These are phyloP conservation scores for Tursiops truncatus DNA, from an alignment of 2,113 vertebrate species.

Conservation along the genomic window DNA sequence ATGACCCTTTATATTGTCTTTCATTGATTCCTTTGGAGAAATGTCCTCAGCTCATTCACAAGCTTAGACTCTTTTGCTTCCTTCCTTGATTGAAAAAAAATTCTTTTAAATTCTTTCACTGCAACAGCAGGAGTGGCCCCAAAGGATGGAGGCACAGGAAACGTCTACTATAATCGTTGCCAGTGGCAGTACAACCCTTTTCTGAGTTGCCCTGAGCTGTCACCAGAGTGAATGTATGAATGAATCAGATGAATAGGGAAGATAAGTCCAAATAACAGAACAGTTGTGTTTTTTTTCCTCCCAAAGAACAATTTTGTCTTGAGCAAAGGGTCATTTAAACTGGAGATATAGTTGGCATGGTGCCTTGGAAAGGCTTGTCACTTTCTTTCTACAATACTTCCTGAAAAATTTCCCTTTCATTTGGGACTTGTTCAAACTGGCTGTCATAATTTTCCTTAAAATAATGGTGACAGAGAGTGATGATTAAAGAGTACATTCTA, in stretches of 20 bases:
- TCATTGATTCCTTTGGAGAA: constrained; percentile 56
- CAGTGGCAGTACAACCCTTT: constrained; percentile 3
- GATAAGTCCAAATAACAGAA: constrained; percentile 46
- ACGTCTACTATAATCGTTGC: constrained; percentile 11
- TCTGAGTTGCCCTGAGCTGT: constrained; percentile 25
- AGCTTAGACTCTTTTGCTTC: constrained; percentile 57
- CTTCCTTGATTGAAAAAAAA: constrained; percentile 64
- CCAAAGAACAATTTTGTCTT: constrained; percentile 50
- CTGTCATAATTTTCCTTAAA: not conserved
- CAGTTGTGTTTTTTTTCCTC: not conserved
- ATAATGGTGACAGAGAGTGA: not conserved
- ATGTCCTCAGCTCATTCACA: constrained; percentile 63
- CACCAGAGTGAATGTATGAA: constrained; percentile 49
- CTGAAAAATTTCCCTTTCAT: not conserved
- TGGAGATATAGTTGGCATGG: not conserved
- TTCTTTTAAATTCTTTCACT: constrained; percentile 67
- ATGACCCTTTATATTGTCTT: constrained; percentile 27
- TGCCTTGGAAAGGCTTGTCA: not conserved
- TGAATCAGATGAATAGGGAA: constrained; percentile 48
- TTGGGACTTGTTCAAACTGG: constrained; percentile 36
- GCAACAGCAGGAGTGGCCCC: constrained; percentile 56
- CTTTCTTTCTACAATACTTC: constrained; percentile 28
- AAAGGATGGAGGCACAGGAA: constrained; percentile 53
- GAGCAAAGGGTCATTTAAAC: constrained; percentile 47
- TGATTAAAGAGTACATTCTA: not conserved